Evolutionary conservation across 2,797 vertebrate species (phyloP), one percentile per base, ranked within the genome.

Genomic region (Coregonus sp.): DNA sequence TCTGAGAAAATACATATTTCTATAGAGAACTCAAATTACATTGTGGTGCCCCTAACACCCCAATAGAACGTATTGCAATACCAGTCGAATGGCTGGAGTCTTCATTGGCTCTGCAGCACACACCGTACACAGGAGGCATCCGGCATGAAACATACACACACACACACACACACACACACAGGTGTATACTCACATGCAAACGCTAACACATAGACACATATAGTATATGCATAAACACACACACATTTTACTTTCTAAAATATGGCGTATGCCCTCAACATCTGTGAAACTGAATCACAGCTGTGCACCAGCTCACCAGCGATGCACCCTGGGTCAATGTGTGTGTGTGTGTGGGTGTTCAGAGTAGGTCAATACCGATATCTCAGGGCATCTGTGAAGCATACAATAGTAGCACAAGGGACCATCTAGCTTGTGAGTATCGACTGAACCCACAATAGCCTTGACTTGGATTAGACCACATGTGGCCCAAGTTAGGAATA

Each of bases 1-100:
- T n/a, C 90, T 92, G 89, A 84, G 86, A 83, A 90, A 92, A 93
- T 92, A 92, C 90, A 93, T 93, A 93, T 92, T 93, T 91, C 87
- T 11, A 93, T 88, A 85, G 73, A 52, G 74, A 82, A 85, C 87
- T 90, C 86, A 93, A 92, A 93, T 93, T 93, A 89, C 88, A 88
- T 92, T 92, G 90, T 89, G 88, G 92, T 85, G 91, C 92, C 91
- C 84, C 82, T 87, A 89, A 92, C 92, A 40, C 86, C 91, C 91
- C 84, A 91, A 78, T 79, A 92, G 92, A 47, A 93, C 90, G 90
- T 89, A 91, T 81, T 84, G 81, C 86, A 89, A 85, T 80, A 73
- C 80, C 66, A 75, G 78, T 90, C 85, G 90, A 93, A 92, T 92
- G 88, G 89, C 84, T 74, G 59, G 40, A 74, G 80, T 82, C 76